These are phyloP conservation scores for Atethmia centrago DNA, from an alignment of 2,888 invertebrate genomes.

Conservation along the genomic window DNA sequence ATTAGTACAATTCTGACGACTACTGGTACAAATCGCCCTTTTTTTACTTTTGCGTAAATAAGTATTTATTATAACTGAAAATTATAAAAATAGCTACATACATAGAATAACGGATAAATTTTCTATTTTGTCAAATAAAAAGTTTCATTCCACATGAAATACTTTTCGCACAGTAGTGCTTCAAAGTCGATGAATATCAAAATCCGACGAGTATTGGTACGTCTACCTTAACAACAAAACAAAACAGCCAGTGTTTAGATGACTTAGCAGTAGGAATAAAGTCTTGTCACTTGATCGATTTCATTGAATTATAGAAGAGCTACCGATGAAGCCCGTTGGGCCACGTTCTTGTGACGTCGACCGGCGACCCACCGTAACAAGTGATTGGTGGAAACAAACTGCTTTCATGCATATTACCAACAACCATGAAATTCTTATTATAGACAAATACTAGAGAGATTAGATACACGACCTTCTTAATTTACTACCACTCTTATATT, in stretches of 20 bases:
- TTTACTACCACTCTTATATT: neutral
- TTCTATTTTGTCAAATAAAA: no score
- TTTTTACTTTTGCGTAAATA: no score
- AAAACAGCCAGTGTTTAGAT: neutral
- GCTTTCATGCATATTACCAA: neutral
- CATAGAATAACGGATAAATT: no score
- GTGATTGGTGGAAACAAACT: slow-evolving; percentile 35
- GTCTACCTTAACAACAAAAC: slow-evolving; percentile 1
- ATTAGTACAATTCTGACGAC: no score
- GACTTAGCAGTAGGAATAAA: slow-evolving; percentile 35
- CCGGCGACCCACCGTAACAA: neutral
- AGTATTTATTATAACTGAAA: no score
- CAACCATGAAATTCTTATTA: neutral
- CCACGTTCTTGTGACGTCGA: slow-evolving; percentile 57
- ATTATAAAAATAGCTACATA: no score
- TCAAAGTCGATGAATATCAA: no score
- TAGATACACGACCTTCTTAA: neutral
- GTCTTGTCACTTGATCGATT: slow-evolving; percentile 67
- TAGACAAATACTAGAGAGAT: neutral
- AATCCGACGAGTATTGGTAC: no score
- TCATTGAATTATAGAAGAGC: slow-evolving; percentile 70
- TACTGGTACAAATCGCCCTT: no score
- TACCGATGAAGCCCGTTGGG: slow-evolving; percentile 55
- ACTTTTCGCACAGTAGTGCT: no score
- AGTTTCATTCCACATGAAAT: no score